Evolutionary conservation across 2,888 invertebrate species (phyloP).

Genomic region (Allacma fusca): DNA sequence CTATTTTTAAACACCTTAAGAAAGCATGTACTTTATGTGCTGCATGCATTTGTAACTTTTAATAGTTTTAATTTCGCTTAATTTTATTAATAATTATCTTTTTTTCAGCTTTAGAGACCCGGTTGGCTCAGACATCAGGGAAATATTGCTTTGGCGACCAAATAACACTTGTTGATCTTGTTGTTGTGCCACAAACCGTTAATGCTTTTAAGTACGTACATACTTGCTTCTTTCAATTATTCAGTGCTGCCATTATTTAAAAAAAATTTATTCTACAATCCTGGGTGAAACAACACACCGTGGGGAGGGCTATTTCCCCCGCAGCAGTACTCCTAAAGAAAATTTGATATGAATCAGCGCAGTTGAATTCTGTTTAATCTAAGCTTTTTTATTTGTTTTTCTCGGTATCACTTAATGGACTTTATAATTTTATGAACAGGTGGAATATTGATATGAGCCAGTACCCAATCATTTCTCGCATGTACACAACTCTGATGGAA

Average conservation of each 20-base stretch:
- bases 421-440: constrained; percentile 11
- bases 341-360: not conserved
- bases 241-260: no score
- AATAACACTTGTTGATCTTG: constrained; percentile 92
- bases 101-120: constrained; percentile 80
- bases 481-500: constrained; percentile 83
- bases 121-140: constrained; percentile 75
- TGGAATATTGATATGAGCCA: constrained; percentile 79
- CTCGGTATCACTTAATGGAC: no score
- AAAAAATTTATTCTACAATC: no score
- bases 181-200: constrained; percentile 93
- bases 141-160: constrained; percentile 94
- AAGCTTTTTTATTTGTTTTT: not conserved
- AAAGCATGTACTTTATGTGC: not conserved
- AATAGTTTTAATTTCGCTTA: no score
- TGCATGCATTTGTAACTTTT: no score
- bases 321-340: not conserved
- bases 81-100: not conserved
- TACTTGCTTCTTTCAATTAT: not conserved
- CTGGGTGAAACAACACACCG: no score
- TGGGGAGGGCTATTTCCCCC: no score
- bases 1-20: not conserved
- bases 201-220: constrained; percentile 72
- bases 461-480: constrained; percentile 87
- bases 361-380: no score